These are phyloP conservation scores for Chlorops oryzae DNA, from an alignment of 1,140 invertebrate species.

Conservation along the genomic window DNA sequence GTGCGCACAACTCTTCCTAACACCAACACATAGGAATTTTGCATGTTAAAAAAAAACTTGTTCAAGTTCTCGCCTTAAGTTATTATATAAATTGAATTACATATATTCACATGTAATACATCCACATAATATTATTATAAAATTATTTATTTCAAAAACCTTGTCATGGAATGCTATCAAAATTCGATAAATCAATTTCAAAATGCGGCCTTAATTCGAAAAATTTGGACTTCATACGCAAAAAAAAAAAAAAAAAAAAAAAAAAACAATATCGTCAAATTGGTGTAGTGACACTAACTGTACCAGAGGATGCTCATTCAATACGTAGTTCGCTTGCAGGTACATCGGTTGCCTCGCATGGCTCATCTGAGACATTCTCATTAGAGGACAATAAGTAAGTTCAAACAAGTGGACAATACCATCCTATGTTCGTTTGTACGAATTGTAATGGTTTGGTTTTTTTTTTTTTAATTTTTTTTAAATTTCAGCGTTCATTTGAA, in stretches of 20 bases:
- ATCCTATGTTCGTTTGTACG: background rate
- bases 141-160: too few species aligned
- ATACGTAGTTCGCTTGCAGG: constrained; percentile 48
- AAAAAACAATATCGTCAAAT: constrained; percentile 26
- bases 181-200: constrained; percentile 12
- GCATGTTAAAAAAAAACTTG: too few species aligned
- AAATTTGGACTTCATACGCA: too few species aligned
- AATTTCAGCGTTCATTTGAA: constrained; percentile 35
- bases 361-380: constrained; percentile 45
- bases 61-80: too few species aligned
- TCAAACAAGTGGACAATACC: background rate
- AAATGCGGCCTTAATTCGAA: constrained; percentile 10
- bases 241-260: constrained; percentile 16
- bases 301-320: constrained; percentile 46
- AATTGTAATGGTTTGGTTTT: background rate
- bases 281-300: constrained; percentile 47
- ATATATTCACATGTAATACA: too few species aligned
- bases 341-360: constrained; percentile 46
- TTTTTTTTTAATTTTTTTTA: background rate
- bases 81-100: too few species aligned
- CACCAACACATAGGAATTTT: too few species aligned
- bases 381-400: constrained; percentile 45
- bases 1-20: too few species aligned
- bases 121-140: too few species aligned
- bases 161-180: constrained; percentile 1